Conservation (phyloP, 2,113 vertebrate species). For the Onychorhynchus coronatus region DNA sequence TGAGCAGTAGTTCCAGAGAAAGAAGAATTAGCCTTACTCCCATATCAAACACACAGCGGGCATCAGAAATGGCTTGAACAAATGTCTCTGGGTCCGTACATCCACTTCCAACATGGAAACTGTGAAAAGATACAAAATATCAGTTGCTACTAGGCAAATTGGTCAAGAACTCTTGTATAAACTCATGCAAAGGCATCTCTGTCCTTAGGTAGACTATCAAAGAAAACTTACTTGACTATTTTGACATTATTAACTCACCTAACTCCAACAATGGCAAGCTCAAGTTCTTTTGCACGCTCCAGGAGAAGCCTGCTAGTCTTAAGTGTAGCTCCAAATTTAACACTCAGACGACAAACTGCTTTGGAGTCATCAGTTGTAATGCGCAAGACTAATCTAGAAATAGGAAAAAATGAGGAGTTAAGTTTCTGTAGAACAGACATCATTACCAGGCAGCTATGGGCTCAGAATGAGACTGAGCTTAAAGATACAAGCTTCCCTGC, state of each 20-base stretch:
- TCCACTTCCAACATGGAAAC: conserved; percentile 96
- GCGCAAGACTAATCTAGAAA: conserved; percentile 87
- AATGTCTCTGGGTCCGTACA: conserved; percentile 91
- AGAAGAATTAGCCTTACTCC: conserved; percentile 79
- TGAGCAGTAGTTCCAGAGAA: neutral
- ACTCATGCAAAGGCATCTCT: neutral
- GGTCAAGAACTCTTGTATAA: neutral
- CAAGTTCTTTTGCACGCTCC: conserved; percentile 88
- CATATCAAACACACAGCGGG: conserved; percentile 93
- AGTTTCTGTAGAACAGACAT: neutral
- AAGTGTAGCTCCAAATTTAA: conserved; percentile 93
- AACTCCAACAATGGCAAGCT: conserved; percentile 89
- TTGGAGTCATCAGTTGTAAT: conserved; percentile 97
- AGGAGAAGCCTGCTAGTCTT: conserved; percentile 89
- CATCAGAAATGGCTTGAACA: conserved; percentile 89
- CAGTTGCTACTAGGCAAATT: neutral
- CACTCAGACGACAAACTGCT: conserved; percentile 90
- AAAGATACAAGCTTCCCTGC: neutral
- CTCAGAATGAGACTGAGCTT: neutral
- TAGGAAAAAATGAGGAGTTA: neutral
- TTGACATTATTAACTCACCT: conserved; percentile 64
- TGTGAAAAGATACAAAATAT: conserved; percentile 26
- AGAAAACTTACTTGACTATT: neutral
- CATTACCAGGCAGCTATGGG: neutral
- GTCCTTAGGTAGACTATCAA: neutral